phyloP scores from a whole-genome alignment of 2,888 invertebrate genomes.

The Eupithecia vulgata region DNA sequence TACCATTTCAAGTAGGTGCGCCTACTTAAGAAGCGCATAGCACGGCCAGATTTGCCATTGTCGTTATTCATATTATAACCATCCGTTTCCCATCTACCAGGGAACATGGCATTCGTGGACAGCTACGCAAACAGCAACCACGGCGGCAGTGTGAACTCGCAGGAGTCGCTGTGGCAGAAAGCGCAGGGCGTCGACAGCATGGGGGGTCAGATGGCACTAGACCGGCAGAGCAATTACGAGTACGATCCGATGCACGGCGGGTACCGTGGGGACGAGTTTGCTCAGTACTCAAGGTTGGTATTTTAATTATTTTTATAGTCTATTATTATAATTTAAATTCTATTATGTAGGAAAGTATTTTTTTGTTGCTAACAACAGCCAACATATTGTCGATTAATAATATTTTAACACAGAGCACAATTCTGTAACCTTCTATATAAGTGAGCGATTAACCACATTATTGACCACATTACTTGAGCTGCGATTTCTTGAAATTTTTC shows the following conservation, averaged over 20 bases:
- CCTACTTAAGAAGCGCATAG: too few species aligned
- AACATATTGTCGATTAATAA: too few species aligned
- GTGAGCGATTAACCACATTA: too few species aligned
- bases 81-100: constrained; percentile 17
- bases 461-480: too few species aligned
- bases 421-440: too few species aligned
- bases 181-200: constrained; percentile 89
- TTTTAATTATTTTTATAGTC: neutral
- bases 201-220: constrained; percentile 69
- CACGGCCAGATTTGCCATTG: too few species aligned
- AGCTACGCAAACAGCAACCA: constrained; percentile 97
- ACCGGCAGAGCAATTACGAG: constrained; percentile 88
- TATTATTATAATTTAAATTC: too few species aligned
- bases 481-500: too few species aligned
- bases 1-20: too few species aligned
- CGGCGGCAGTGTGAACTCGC: constrained; percentile 97
- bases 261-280: constrained; percentile 88
- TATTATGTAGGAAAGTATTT: too few species aligned
- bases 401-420: too few species aligned
- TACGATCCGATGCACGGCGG: constrained; percentile 92
- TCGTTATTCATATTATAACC: neutral
- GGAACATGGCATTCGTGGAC: constrained; percentile 94
- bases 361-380: too few species aligned
- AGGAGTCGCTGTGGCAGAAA: constrained; percentile 97
- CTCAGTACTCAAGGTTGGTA: constrained; percentile 90